A percentile compares a stretch with the other conserved stretches of the same genome.
phyloP scores from a whole-genome alignment of 2,797 vertebrate species.

The Siniperca scherzeri region DNA sequence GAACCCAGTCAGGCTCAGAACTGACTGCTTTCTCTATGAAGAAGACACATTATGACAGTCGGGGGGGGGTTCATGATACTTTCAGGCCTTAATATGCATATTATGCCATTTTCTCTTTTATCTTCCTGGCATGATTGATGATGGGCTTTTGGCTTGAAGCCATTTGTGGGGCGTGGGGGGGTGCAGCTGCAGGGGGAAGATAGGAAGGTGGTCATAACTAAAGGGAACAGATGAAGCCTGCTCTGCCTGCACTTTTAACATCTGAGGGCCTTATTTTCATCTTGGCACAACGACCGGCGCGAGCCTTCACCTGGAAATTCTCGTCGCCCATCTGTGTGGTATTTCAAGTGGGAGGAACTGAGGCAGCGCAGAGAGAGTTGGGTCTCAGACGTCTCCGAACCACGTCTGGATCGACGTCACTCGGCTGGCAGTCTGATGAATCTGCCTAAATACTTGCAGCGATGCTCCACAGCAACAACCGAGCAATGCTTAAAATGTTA shows the following conservation, averaged over 20 bases:
- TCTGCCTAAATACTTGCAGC: neutral
- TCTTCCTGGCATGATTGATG: slow-evolving; percentile 56
- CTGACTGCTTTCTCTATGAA: slow-evolving; percentile 25
- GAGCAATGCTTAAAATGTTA: neutral
- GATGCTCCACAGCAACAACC: too few species aligned
- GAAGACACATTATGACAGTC: slow-evolving; percentile 30
- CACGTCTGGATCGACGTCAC: neutral
- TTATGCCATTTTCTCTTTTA: slow-evolving; percentile 41
- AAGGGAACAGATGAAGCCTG: slow-evolving; percentile 16
- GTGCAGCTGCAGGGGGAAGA: slow-evolving; percentile 47
- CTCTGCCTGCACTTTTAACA: slow-evolving; percentile 12
- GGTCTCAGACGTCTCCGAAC: neutral
- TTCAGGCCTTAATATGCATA: slow-evolving; percentile 45
- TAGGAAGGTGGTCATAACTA: slow-evolving; percentile 33
- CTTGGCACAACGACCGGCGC: neutral
- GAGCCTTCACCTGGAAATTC: neutral
- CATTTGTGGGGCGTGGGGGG: neutral
- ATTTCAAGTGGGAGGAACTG: neutral
- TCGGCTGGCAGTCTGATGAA: too few species aligned
- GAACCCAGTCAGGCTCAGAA: neutral
- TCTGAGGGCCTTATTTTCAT: neutral
- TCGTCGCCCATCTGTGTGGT: neutral
- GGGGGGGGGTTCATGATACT: slow-evolving; percentile 10
- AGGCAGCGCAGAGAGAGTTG: neutral
- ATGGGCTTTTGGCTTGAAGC: slow-evolving; percentile 32